phyloP scores from a whole-genome alignment of 2,113 vertebrate genomes.

The Archocentrus centrarchus region DNA sequence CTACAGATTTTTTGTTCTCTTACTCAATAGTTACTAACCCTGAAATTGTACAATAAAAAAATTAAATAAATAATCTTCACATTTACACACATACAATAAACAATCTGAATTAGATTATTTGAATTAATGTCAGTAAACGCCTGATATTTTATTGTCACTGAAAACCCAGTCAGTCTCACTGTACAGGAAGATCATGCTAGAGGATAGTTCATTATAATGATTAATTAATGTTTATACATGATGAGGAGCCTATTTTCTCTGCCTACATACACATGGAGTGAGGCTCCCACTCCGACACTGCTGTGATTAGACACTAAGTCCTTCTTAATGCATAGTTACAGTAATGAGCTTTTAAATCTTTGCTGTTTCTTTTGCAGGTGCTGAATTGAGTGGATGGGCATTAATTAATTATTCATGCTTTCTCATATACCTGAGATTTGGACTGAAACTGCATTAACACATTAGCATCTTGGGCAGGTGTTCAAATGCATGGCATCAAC shows the following conservation, averaged over 20 bases:
- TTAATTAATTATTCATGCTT: neutral
- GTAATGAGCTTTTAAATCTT: neutral
- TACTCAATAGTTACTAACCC: neutral
- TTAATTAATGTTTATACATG: conserved; percentile 5
- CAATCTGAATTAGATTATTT: no score
- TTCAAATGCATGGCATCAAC: neutral
- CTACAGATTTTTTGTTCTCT: conserved; percentile 12
- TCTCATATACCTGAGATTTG: neutral
- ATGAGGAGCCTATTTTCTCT: neutral
- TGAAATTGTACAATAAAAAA: neutral
- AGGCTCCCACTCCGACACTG: neutral
- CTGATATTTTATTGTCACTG: no score
- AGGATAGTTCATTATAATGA: neutral
- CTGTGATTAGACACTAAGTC: neutral
- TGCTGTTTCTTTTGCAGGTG: neutral
- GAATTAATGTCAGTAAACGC: no score
- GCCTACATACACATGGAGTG: neutral
- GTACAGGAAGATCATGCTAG: neutral
- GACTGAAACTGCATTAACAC: neutral
- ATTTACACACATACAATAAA: no score
- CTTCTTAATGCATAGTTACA: neutral
- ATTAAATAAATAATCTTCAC: neutral
- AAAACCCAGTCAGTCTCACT: neutral
- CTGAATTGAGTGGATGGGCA: neutral
- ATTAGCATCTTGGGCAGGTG: neutral